Evolutionary conservation across 2,113 vertebrate genomes (phyloP).

Genomic region (Emydocephalus ijimae): DNA sequence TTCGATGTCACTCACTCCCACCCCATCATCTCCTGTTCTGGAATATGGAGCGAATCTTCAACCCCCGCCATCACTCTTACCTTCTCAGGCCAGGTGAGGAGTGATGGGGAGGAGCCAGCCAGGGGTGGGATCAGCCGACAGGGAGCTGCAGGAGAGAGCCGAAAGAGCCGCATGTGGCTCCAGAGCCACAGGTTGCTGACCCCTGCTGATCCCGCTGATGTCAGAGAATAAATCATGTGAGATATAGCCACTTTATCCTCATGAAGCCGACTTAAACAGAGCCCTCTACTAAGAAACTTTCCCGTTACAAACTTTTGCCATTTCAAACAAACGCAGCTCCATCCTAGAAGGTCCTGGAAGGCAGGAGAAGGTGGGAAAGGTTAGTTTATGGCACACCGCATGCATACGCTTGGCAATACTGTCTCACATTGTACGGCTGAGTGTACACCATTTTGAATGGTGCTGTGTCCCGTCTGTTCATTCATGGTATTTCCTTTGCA

Average conservation of each 20-base stretch:
- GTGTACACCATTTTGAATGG: background rate
- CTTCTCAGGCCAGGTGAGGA: too few species aligned
- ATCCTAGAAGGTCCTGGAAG: background rate
- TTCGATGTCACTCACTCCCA: too few species aligned
- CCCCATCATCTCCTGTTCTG: too few species aligned
- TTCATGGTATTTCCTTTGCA: background rate
- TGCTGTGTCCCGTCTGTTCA: background rate
- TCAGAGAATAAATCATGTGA: background rate
- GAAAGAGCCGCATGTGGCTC: too few species aligned
- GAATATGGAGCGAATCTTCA: too few species aligned
- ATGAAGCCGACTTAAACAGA: background rate
- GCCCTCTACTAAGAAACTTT: background rate
- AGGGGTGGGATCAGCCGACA: too few species aligned
- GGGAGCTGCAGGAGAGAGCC: too few species aligned
- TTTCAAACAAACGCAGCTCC: background rate
- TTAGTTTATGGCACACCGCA: background rate
- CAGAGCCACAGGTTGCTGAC: too few species aligned
- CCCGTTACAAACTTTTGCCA: background rate
- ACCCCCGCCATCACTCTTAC: too few species aligned
- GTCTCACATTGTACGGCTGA: background rate
- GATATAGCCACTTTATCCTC: background rate
- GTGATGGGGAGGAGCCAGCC: too few species aligned
- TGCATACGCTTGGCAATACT: background rate
- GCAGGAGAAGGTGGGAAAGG: background rate
- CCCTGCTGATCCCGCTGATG: background rate